These are phyloP conservation scores for Epistrophella euchroma DNA, from an alignment of 2,888 invertebrate genomes.

Conservation along the genomic window DNA sequence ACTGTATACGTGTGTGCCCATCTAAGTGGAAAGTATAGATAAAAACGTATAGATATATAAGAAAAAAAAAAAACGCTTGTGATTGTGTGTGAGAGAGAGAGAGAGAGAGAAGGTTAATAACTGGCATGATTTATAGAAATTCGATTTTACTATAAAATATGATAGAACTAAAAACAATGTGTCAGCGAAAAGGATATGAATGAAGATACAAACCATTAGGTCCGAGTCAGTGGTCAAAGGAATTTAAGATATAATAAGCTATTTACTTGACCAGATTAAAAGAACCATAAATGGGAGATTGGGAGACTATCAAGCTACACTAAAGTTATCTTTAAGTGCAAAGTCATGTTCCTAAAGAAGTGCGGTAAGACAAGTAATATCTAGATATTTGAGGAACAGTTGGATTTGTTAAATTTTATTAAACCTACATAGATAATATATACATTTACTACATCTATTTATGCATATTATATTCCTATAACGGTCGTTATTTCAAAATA, in stretches of 20 bases:
- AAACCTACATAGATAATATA: too few species aligned
- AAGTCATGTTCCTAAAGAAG: constrained; percentile 46
- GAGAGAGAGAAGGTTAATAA: constrained; percentile 27
- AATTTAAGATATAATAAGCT: constrained; percentile 31
- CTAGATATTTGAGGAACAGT: too few species aligned
- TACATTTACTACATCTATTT: too few species aligned
- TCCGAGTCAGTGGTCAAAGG: constrained; percentile 44
- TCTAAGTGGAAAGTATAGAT: constrained; percentile 83
- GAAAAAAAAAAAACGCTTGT: background rate
- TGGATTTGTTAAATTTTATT: too few species aligned
- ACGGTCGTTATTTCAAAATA: too few species aligned
- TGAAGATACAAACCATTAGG: constrained; percentile 16
- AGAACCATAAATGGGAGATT: background rate
- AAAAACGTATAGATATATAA: constrained; percentile 75
- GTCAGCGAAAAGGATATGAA: constrained; percentile 66
- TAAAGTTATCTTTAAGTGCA: constrained; percentile 40
- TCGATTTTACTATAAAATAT: constrained; percentile 32
- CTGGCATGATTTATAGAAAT: constrained; percentile 69
- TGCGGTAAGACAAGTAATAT: background rate
- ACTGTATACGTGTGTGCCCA: constrained; percentile 80
- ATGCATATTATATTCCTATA: too few species aligned
- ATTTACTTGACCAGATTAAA: constrained; percentile 47
- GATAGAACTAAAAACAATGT: constrained; percentile 61
- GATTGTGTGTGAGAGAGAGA: constrained; percentile 10
- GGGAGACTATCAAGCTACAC: background rate